A percentile compares a stretch with the other conserved stretches of the same genome.
Conservation (phyloP, 2,797 vertebrate species). For the Pitangus sulphuratus region DNA sequence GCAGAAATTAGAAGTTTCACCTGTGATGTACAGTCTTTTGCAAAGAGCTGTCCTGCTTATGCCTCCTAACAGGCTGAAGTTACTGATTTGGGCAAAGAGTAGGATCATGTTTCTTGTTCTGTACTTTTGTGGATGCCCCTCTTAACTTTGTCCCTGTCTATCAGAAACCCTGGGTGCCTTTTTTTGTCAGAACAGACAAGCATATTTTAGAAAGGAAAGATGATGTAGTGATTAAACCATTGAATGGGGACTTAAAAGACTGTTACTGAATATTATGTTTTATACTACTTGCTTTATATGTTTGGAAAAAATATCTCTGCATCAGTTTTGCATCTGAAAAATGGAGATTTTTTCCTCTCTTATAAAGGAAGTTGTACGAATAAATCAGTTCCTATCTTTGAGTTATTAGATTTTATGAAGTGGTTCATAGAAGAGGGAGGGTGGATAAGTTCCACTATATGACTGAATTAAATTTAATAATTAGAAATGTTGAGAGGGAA, state of each 20-base stretch:
- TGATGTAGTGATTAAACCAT: neutral
- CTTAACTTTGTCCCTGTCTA: neutral
- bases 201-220: neutral
- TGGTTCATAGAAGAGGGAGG: neutral
- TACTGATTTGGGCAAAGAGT: neutral
- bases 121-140: neutral
- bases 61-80: neutral
- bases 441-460: neutral
- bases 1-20: neutral
- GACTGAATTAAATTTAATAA: neutral
- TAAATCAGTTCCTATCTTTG: neutral
- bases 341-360: neutral
- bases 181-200: neutral
- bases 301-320: neutral
- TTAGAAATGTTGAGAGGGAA: neutral
- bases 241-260: neutral
- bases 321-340: neutral
- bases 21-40: neutral
- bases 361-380: neutral
- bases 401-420: neutral
- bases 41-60: neutral
- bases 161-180: neutral
- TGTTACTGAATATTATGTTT: neutral
- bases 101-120: fast-evolving
- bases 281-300: neutral